phyloP scores from a whole-genome alignment of 1,140 invertebrate genomes.

The Muscidifurax raptorellus region DNA sequence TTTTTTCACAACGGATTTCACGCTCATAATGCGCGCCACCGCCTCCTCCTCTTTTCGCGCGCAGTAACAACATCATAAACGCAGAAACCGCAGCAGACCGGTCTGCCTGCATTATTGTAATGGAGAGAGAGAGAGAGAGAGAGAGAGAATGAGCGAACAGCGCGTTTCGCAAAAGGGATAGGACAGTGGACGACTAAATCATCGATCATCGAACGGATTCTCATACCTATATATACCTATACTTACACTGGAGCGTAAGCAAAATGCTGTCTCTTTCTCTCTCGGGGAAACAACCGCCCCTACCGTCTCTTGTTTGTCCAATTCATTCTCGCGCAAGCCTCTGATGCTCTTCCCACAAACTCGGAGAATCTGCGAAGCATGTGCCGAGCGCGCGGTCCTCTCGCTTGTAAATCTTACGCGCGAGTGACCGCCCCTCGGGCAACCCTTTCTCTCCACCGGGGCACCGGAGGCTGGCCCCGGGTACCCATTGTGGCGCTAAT shows the following conservation, averaged over 20 bases:
- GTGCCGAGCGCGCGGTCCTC: constrained; percentile 11
- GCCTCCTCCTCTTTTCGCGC: neutral
- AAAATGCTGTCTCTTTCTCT: constrained; percentile 1
- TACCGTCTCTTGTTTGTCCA: constrained; percentile 56
- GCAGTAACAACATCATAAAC: neutral
- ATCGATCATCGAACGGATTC: constrained; percentile 48
- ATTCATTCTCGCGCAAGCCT: constrained; percentile 45
- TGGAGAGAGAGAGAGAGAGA: neutral
- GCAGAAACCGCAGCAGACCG: neutral
- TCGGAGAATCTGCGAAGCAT: constrained; percentile 31
- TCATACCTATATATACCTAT: too few relatives aligned
- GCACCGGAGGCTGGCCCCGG: constrained; percentile 27
- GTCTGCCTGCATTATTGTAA: neutral
- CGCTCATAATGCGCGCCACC: constrained; percentile 15
- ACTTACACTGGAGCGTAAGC: neutral
- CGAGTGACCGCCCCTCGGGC: constrained; percentile 49
- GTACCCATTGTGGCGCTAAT: constrained; percentile 65
- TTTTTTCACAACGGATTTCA: constrained; percentile 35
- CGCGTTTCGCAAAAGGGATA: neutral
- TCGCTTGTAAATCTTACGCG: constrained; percentile 63
- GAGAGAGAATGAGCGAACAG: neutral
- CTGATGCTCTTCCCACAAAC: neutral
- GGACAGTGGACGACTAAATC: constrained; percentile 15
- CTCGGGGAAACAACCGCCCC: constrained; percentile 37
- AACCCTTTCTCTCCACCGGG: constrained; percentile 59